These are phyloP conservation scores for Physocephala rufipes DNA, from an alignment of 2,888 invertebrate species.

Conservation along the genomic window DNA sequence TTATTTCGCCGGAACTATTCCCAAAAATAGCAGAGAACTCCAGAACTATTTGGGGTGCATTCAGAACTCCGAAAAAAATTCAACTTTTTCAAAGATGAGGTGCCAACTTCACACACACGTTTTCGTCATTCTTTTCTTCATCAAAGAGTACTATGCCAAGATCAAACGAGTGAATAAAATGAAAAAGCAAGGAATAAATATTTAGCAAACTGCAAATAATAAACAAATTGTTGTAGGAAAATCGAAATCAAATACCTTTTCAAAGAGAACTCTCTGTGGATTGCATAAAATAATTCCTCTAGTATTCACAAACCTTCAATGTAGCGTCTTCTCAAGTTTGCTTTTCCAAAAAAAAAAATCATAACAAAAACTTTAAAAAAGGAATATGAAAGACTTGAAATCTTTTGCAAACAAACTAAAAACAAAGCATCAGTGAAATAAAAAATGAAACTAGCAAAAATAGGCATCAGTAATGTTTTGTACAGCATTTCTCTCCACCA, in stretches of 20 bases:
- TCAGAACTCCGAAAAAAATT: too few relatives aligned
- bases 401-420: neutral
- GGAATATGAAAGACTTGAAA: constrained; percentile 9
- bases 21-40: too few relatives aligned
- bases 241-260: neutral
- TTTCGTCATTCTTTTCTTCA: neutral
- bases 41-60: too few relatives aligned
- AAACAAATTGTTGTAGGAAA: neutral
- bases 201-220: constrained; percentile 25
- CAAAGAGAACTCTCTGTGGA: neutral
- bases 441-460: constrained; percentile 34
- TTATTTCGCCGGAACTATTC: too few relatives aligned
- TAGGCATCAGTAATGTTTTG: constrained; percentile 31
- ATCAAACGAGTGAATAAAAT: neutral
- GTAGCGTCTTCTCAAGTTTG: constrained; percentile 10
- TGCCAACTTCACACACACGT: too few relatives aligned
- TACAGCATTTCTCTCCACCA: too few relatives aligned
- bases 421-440: too few relatives aligned
- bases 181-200: neutral
- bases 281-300: constrained; percentile 1
- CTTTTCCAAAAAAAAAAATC: neutral
- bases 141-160: constrained; percentile 16
- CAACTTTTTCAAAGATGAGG: too few relatives aligned
- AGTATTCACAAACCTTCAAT: neutral
- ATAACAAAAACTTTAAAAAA: constrained; percentile 13